Percentiles rank a stretch among this genome's conserved stretches.
These are phyloP conservation scores for Chelon auratus DNA, from an alignment of 2,797 vertebrate species.

Conservation along the genomic window DNA sequence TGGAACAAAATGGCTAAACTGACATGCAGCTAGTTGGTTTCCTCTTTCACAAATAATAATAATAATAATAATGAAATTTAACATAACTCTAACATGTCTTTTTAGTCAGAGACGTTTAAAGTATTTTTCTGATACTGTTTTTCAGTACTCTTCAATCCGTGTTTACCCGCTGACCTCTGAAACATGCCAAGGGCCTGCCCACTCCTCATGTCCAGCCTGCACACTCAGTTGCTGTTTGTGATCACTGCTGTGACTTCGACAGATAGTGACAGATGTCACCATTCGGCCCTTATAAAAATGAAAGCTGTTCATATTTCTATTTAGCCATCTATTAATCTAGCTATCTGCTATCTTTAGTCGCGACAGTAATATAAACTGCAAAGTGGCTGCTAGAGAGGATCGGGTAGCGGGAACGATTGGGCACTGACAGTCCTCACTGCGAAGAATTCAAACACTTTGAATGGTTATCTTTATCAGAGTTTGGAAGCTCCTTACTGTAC, in stretches of 20 bases:
- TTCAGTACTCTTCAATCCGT: not conserved
- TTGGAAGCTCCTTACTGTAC: not conserved
- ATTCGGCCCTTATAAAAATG: conserved; percentile 50
- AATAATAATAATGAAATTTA: not conserved
- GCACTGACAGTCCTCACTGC: conserved; percentile 35
- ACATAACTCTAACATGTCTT: not conserved
- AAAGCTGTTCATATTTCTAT: conserved; percentile 58
- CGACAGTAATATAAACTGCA: conserved; percentile 44
- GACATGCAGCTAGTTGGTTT: not conserved
- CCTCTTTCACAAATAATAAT: conserved; percentile 1
- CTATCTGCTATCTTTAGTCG: conserved; percentile 61
- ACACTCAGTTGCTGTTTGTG: conserved; percentile 9
- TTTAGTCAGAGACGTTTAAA: not conserved
- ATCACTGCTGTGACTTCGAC: conserved; percentile 29
- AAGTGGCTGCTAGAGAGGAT: conserved; percentile 39
- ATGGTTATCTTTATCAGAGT: conserved; percentile 8
- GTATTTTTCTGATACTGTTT: conserved; percentile 1
- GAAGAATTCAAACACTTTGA: conserved; percentile 22
- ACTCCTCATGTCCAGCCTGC: conserved; percentile 1
- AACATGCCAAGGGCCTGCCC: conserved; percentile 11
- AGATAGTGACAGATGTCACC: conserved; percentile 53
- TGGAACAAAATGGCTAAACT: conserved; percentile 19
- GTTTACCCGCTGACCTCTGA: conserved; percentile 9
- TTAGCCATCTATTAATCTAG: conserved; percentile 62
- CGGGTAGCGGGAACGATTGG: conserved; percentile 34